phyloP scores from a whole-genome alignment of 2,888 invertebrate genomes.

The Lasioglossum morio region DNA sequence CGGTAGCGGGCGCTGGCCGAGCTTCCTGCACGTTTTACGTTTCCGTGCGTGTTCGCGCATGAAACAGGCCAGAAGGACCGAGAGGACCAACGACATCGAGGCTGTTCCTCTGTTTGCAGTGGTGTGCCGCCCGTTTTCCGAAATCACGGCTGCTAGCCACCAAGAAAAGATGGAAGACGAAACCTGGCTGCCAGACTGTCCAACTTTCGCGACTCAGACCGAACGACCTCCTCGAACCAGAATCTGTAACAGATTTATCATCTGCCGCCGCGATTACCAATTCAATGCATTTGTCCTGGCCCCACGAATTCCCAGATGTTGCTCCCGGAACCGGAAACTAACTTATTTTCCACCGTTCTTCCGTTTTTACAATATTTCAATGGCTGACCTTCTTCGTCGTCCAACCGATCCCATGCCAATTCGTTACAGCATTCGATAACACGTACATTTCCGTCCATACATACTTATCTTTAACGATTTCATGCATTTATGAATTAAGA shows the following conservation, averaged over 20 bases:
- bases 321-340: background rate
- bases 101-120: slow-evolving; percentile 39
- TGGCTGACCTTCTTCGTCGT: background rate
- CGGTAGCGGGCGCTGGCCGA: slow-evolving; percentile 39
- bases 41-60: slow-evolving; percentile 69
- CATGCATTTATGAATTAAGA: too few species aligned
- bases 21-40: slow-evolving; percentile 59
- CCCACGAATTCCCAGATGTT: slow-evolving; percentile 7
- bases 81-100: background rate
- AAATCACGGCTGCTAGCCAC: slow-evolving; percentile 40
- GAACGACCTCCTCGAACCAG: slow-evolving; percentile 6
- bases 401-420: background rate
- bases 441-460: too few species aligned
- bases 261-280: background rate
- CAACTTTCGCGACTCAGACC: background rate
- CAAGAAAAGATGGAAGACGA: slow-evolving; percentile 25
- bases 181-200: slow-evolving; percentile 42
- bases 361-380: background rate
- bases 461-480: too few species aligned
- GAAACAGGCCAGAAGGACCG: slow-evolving; percentile 53
- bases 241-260: slow-evolving; percentile 3
- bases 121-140: slow-evolving; percentile 24
- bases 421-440: background rate
- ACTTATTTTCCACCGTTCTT: background rate
- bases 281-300: background rate